A percentile compares a stretch with the other conserved stretches of the same genome.
Evolutionary conservation across 2,797 vertebrate genomes (phyloP).

Genomic region (Euthynnus affinis): DNA sequence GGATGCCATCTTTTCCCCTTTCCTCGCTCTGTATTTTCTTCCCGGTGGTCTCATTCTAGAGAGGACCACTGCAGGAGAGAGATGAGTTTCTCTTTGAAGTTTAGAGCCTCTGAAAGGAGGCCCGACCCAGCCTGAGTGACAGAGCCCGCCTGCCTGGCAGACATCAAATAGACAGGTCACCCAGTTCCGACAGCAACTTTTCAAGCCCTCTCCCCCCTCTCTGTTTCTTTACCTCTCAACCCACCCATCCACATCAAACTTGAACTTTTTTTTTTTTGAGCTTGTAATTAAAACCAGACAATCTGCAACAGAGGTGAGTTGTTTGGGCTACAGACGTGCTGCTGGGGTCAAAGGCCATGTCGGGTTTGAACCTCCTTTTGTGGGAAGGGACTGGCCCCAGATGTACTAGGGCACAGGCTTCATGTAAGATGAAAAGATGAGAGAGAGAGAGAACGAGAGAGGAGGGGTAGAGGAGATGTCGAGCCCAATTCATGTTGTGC

Average conservation of each 20-base stretch:
- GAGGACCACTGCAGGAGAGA: conserved; percentile 60
- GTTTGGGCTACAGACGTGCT: conserved; percentile 79
- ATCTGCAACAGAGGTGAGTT: conserved; percentile 71
- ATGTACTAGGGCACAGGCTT: conserved; percentile 26
- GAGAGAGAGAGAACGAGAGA: conserved; percentile 33
- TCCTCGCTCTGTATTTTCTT: conserved; percentile 49
- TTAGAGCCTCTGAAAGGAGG: conserved; percentile 60
- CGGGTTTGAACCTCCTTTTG: conserved; percentile 60
- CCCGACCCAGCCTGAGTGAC: conserved; percentile 61
- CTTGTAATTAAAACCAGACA: conserved; percentile 80
- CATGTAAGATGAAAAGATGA: conserved; percentile 33
- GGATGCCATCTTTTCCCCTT: conserved; percentile 56
- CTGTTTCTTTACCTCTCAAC: conserved; percentile 46
- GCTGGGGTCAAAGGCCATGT: conserved; percentile 72
- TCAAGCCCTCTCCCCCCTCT: conserved; percentile 14
- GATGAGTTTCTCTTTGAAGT: conserved; percentile 78
- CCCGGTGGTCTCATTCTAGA: conserved; percentile 70
- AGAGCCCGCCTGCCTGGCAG: conserved; percentile 60
- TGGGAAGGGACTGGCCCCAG: conserved; percentile 46
- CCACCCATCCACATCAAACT: conserved; percentile 62
- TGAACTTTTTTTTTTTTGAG: conserved; percentile 53
- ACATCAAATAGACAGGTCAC: conserved; percentile 73
- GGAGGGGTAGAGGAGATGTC: not conserved
- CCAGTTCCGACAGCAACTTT: conserved; percentile 42
- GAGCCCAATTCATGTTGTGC: not conserved